Evolutionary conservation across 1,140 invertebrate species (phyloP), one percentile per base, ranked within the genome.

Genomic region (Linepithema humile): DNA sequence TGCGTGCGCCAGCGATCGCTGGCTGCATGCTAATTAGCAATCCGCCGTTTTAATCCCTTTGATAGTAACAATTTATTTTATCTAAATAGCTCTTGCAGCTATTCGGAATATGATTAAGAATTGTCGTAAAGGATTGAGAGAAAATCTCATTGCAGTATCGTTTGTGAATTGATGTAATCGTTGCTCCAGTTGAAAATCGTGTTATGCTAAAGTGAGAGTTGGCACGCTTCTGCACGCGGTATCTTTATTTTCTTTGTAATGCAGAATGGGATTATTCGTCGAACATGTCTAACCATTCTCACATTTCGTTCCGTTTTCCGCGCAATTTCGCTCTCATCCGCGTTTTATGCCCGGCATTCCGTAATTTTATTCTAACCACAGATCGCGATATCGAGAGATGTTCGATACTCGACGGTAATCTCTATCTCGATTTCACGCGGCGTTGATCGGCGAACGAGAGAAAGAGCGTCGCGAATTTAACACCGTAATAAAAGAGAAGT

Each of bases 311-410:
- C 40, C n/a, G 4, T 38, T 64, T 48, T 48, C 59, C 73, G 29
- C 12, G 73, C 32, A 84, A 84, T 88, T 64, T 57, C 77, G 29
- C 48, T 89, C 83, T 85, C 90, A 90, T 92, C 92, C 92, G 90
- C 91, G 92, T 93, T 93, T 92, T 92, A 91, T 32, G 59, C 29
- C 15, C 3, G 29, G 29, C 38, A 23, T 77, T 77, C 60, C 26
- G 35, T 43, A 74, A 74, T 60, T 77, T 77, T 48, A 12, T 48
- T 77, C 38, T 65, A 77, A 77, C 59, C 73, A 59, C 77, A 78
- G 29, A 45, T 65, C 73, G 38, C 43, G 29, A 65, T 62, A 70
- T 32, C 64, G 64, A 43, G 64, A 43, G 38, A 69, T 40, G 32
- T 80, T 80, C 32, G 62, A 38, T 64, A 26, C 29, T 26, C n/a